Conservation (phyloP, 92 coral and sea anemone genomes). For the Palythoa grandis region DNA sequence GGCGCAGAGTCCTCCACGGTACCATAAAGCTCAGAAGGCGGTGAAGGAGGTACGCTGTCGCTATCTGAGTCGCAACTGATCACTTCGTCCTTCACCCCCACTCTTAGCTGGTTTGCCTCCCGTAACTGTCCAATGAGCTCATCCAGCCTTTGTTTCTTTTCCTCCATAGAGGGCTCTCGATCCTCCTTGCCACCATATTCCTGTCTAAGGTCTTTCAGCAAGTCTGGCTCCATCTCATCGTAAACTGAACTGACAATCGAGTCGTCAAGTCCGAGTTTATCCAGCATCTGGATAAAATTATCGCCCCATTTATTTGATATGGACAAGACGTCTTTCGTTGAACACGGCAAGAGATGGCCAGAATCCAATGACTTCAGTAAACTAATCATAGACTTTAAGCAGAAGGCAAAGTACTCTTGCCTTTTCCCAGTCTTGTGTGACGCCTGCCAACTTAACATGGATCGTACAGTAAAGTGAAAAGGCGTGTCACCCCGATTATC, state of each 20-base stretch:
- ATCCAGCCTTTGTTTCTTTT: constrained; percentile 38
- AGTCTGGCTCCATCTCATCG: constrained; percentile 5
- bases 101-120: constrained; percentile 34
- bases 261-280: not conserved
- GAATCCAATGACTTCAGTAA: constrained; percentile 11
- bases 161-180: constrained; percentile 7
- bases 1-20: constrained; percentile 29
- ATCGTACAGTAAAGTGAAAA: constrained; percentile 29
- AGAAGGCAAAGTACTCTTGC: constrained; percentile 37
- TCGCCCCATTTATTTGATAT: constrained; percentile 34
- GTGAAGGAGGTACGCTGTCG: constrained; percentile 11
- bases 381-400: constrained; percentile 21
- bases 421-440: constrained; percentile 23
- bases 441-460: constrained; percentile 32
- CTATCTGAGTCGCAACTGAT: constrained; percentile 31
- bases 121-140: constrained; percentile 41
- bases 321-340: constrained; percentile 23
- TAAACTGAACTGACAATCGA: not conserved
- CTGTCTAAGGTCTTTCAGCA: constrained; percentile 26
- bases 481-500: constrained; percentile 36
- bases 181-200: not conserved
- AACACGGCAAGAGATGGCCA: constrained; percentile 20
- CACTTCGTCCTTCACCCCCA: constrained; percentile 18
- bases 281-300: constrained; percentile 32
- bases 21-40: constrained; percentile 35